Conservation (phyloP, 2,888 invertebrate genomes). For the Lepidocyrtoides sp. region DNA sequence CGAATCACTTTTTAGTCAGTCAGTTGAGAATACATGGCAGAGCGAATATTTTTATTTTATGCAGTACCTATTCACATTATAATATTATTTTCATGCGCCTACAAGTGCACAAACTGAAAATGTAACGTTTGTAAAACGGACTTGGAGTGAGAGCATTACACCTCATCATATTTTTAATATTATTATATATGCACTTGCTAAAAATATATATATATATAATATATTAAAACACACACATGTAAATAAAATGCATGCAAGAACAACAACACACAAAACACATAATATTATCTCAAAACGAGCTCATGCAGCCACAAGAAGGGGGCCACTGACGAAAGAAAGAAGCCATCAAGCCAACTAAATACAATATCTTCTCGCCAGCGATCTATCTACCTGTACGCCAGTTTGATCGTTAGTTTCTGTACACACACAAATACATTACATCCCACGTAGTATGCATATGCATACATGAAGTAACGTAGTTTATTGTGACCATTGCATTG, state of each 20-base stretch:
- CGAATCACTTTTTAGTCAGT: slow-evolving; percentile 5
- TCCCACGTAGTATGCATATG: background rate
- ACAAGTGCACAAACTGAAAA: background rate
- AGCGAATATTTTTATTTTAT: slow-evolving; percentile 8
- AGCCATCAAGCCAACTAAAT: slow-evolving; percentile 70
- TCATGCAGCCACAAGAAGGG: slow-evolving; percentile 77
- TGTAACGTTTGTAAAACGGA: background rate
- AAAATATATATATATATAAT: no score
- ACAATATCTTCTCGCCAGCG: slow-evolving; percentile 53
- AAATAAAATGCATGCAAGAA: slow-evolving; percentile 68
- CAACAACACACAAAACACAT: background rate
- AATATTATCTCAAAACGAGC: slow-evolving; percentile 71
- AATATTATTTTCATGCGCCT: background rate
- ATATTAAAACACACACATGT: slow-evolving; percentile 63
- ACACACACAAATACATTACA: background rate
- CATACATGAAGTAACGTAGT: no score
- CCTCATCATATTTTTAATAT: background rate
- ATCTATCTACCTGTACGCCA: slow-evolving; percentile 70
- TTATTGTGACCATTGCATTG: slow-evolving; percentile 60
- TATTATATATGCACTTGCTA: no score
- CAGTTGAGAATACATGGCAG: no score
- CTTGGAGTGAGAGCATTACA: background rate
- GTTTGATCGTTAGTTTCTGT: slow-evolving; percentile 45
- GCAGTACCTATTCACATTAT: no score
- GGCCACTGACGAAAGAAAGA: slow-evolving; percentile 78